Conservation (phyloP, 2,888 invertebrate species). For the Stenodema calcarata region DNA sequence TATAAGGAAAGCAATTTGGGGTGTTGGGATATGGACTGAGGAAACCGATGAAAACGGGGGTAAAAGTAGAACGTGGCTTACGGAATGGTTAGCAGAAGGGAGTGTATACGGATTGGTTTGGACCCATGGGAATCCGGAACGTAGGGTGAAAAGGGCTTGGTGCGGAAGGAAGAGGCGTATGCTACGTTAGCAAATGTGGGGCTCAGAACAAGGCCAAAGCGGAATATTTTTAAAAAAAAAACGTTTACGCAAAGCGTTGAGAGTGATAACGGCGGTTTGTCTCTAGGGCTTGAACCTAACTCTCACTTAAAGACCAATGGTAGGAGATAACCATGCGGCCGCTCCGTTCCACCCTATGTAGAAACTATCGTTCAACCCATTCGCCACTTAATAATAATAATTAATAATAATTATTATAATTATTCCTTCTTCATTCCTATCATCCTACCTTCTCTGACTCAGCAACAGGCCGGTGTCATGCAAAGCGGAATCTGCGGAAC, state of each 20-base stretch:
- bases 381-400: background rate
- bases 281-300: background rate
- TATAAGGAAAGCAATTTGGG: too few relatives aligned
- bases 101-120: background rate
- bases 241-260: conserved; percentile 30
- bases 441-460: background rate
- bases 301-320: conserved; percentile 20
- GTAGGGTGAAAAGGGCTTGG: background rate
- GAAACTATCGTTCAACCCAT: background rate
- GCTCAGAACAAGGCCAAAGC: background rate
- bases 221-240: background rate
- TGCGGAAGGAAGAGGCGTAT: background rate
- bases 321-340: background rate
- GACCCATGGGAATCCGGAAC: background rate
- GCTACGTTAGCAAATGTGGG: background rate
- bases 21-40: too few relatives aligned
- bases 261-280: conserved; percentile 30
- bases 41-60: too few relatives aligned
- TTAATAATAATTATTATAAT: too few relatives aligned
- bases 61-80: background rate
- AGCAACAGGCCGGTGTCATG: background rate
- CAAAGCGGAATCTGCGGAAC: background rate
- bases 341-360: background rate
- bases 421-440: background rate
- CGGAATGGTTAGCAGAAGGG: background rate